Conservation (phyloP, 2,888 invertebrate species). For the Rotaria sp. region DNA sequence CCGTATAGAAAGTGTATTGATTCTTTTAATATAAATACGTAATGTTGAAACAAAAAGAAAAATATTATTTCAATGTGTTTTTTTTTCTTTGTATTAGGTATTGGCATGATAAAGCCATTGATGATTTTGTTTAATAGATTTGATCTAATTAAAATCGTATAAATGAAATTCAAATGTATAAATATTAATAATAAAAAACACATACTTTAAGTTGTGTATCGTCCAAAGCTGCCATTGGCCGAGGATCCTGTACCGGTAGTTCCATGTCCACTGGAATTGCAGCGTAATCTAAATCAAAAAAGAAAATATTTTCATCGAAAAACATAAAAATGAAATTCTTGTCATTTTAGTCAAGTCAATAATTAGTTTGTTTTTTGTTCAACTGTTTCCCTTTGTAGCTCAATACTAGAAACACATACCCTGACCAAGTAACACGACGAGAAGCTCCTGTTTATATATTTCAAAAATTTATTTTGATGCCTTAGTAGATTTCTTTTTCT, state of each 20-base stretch:
- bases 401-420: not conserved
- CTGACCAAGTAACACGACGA: slow-evolving; percentile 15
- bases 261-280: slow-evolving; percentile 11
- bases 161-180: not conserved
- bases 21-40: not conserved
- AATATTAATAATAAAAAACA: not conserved
- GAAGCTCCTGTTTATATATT: not conserved
- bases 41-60: not conserved
- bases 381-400: not conserved
- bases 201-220: slow-evolving; percentile 21
- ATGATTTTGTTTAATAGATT: not conserved
- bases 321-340: not conserved
- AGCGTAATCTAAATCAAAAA: not conserved
- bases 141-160: not conserved
- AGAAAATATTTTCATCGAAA: no score
- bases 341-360: not conserved
- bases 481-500: no score
- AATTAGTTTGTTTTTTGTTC: not conserved
- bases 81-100: not conserved
- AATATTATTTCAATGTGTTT: not conserved
- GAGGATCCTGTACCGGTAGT: not conserved
- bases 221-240: not conserved
- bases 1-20: not conserved
- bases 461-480: not conserved
- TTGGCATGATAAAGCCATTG: not conserved